These are phyloP conservation scores for Limnephilus lunatus DNA, from an alignment of 2,888 invertebrate species.

Conservation along the genomic window DNA sequence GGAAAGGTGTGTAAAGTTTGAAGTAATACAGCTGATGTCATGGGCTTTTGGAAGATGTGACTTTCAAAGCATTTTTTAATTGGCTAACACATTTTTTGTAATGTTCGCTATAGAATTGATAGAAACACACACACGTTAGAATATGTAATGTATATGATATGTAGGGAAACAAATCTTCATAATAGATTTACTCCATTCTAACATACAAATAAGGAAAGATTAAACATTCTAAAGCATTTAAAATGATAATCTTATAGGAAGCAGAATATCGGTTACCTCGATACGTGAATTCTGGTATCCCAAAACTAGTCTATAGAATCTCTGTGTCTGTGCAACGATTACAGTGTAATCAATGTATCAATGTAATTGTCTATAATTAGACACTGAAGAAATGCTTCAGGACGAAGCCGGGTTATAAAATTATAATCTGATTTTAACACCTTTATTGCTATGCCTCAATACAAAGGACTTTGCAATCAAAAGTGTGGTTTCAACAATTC, in stretches of 20 bases:
- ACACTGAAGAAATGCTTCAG: neutral
- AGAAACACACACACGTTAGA: neutral
- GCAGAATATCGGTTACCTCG: no score
- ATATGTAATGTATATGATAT: neutral
- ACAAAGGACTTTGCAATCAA: no score
- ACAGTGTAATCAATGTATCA: no score
- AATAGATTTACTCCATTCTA: no score
- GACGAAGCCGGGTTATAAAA: neutral
- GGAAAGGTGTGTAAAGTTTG: constrained; percentile 13
- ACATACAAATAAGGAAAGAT: neutral
- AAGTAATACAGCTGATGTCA: neutral
- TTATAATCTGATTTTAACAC: neutral
- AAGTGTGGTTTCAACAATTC: no score
- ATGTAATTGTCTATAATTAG: no score
- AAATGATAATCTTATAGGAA: neutral
- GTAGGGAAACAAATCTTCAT: neutral
- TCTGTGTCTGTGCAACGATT: no score
- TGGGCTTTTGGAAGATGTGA: neutral
- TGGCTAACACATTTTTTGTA: neutral
- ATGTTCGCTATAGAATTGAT: neutral
- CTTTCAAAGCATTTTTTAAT: neutral
- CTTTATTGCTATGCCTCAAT: neutral
- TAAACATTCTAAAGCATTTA: neutral
- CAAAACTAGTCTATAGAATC: no score
- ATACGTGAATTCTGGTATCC: no score